These are phyloP conservation scores for Cylindroiulus punctatus DNA, from an alignment of 2,888 invertebrate genomes.

Conservation along the genomic window DNA sequence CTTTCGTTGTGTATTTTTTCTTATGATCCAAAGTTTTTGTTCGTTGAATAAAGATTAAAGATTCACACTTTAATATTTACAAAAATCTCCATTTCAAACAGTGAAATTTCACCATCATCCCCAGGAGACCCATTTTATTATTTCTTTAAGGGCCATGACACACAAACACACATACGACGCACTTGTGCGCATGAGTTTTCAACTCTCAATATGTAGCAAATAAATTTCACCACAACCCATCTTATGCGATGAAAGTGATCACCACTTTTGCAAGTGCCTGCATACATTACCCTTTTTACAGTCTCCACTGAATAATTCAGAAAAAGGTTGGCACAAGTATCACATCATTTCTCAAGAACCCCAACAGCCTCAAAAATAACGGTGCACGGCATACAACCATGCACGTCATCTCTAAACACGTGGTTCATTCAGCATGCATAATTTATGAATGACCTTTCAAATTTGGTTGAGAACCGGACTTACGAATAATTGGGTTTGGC, in stretches of 20 bases:
- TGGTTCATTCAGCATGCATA: background rate
- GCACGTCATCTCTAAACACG: background rate
- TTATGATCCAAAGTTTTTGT: no score
- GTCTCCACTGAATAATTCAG: background rate
- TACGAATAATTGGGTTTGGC: background rate
- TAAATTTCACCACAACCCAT: background rate
- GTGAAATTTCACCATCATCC: background rate
- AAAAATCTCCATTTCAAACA: slow-evolving; percentile 29
- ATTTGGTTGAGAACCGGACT: background rate
- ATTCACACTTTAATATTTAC: background rate
- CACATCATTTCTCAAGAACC: background rate
- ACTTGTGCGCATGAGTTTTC: background rate
- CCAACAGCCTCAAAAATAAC: background rate
- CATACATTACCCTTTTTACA: background rate
- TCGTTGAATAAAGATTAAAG: no score
- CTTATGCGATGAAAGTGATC: background rate
- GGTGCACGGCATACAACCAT: background rate
- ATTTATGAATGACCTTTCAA: background rate
- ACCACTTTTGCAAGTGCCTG: background rate
- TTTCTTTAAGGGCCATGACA: background rate
- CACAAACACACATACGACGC: background rate
- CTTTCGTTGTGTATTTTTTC: no score
- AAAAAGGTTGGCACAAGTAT: background rate
- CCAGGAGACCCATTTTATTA: background rate
- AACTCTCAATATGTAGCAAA: background rate